Percentiles rank a stretch among this genome's conserved stretches.
Evolutionary conservation across 2,113 vertebrate species (phyloP).

Genomic region (Apodemus sylvaticus): DNA sequence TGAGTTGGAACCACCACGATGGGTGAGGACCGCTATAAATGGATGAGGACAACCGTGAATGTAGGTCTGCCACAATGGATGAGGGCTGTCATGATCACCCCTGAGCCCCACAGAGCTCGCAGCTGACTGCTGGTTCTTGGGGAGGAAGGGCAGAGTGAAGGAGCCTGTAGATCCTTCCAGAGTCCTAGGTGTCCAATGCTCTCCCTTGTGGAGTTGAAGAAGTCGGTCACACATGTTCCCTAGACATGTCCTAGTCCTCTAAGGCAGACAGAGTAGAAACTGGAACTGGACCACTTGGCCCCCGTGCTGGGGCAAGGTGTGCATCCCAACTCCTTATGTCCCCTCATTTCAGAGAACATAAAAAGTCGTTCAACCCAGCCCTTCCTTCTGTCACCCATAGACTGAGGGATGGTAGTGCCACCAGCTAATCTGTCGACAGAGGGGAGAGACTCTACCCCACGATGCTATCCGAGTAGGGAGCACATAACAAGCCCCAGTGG

Average conservation of each 20-base stretch:
- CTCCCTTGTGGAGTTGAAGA: background rate
- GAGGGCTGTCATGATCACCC: background rate
- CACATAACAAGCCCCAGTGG: background rate
- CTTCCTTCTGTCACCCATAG: background rate
- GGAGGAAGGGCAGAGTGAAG: background rate
- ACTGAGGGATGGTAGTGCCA: background rate
- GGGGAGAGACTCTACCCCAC: background rate
- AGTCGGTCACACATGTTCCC: background rate
- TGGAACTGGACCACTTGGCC: background rate
- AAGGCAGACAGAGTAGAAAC: background rate
- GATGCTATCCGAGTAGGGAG: background rate
- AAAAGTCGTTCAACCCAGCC: background rate
- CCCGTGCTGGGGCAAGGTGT: background rate
- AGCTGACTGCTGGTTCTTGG: background rate
- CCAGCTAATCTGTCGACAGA: background rate
- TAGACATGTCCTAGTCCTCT: background rate
- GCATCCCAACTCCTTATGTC: background rate
- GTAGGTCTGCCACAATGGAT: background rate
- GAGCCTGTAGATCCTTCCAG: background rate
- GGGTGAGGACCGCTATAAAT: too few relatives aligned
- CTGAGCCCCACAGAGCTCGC: too few relatives aligned
- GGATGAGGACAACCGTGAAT: background rate
- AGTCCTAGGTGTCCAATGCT: background rate
- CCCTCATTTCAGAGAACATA: background rate
- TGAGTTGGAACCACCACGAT: too few relatives aligned